Conservation (phyloP, 2,797 vertebrate genomes). For the Natrix natrix region DNA sequence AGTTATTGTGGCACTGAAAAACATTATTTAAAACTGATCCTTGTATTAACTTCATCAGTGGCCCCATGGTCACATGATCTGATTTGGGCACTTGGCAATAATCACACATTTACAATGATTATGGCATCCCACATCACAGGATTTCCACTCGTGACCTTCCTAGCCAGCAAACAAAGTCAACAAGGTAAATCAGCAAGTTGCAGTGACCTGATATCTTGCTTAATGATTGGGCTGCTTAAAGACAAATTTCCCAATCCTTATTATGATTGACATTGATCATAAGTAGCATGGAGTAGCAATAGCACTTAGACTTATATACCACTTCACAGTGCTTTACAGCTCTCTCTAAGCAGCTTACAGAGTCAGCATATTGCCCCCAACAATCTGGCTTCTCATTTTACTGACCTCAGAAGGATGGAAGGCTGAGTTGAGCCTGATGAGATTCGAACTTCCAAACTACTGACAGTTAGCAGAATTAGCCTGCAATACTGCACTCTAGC, state of each 20-base stretch:
- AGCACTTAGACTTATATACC: no score
- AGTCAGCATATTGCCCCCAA: background rate
- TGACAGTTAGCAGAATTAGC: background rate
- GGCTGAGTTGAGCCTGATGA: background rate
- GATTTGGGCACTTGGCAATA: background rate
- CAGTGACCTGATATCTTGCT: no score
- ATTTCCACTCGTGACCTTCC: background rate
- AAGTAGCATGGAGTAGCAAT: no score
- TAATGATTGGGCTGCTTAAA: no score
- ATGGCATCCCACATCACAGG: background rate
- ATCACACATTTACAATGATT: background rate
- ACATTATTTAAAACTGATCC: background rate
- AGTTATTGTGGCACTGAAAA: background rate
- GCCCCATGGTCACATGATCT: background rate
- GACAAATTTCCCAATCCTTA: no score
- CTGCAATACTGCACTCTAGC: no score
- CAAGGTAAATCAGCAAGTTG: background rate
- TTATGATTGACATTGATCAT: no score
- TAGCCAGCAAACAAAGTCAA: background rate
- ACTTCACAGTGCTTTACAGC: no score
- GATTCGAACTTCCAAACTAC: background rate
- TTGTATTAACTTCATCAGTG: background rate
- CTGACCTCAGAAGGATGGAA: background rate
- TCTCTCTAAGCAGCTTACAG: no score
- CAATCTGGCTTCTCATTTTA: background rate